Evolutionary conservation across 1,140 invertebrate species (phyloP), one percentile per base, ranked within the genome.

Genomic region (Bombus confusus): DNA sequence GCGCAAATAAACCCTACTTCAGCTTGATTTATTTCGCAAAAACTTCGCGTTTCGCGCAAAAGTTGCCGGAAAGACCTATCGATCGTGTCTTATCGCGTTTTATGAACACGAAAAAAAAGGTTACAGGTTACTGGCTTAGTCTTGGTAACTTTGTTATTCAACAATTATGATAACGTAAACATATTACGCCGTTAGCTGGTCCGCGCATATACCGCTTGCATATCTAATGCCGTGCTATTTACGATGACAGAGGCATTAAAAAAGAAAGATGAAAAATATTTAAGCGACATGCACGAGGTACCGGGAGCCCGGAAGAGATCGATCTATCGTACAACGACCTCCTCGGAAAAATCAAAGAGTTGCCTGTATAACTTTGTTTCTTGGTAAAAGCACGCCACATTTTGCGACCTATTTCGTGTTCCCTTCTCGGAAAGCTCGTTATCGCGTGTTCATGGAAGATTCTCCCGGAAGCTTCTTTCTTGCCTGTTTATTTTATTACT

Each of bases 251-350:
- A 2, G 22, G 9, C 47, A 37, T 72, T 28, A 73, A 13, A 57
- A 43, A 79, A 18, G 6, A 28, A 28, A 6, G 57, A 43, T 28
- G 25, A 57, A 28, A 34, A 71, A 68, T 37, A 43, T 80, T 72
- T 64, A 43, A 80, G 31, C 41, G 9, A 39, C 68, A 64, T 66
- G 76, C 77, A 80, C 76, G n/a, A 13, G 22, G 41, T 28, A 6
- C 1, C 8, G 25, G 75, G 85, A 90, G 87, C 88, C 83, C 59
- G 85, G 85, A 91, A 92, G 84, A 90, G 88, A 92, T 93, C 92
- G 92, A 93, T 93, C 85, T 89, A 88, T 83, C 80, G 93, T 93
- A 91, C 93, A 92, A 89, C 85, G 93, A 94, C 93, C 93, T 2
- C 57, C 90, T 85, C 83, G 74, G 28, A 88, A 86, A 71, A 88